Percentiles rank a stretch among this genome's conserved stretches.
Evolutionary conservation across 2,113 vertebrate genomes (phyloP).

Genomic region (Apeltes quadracus): DNA sequence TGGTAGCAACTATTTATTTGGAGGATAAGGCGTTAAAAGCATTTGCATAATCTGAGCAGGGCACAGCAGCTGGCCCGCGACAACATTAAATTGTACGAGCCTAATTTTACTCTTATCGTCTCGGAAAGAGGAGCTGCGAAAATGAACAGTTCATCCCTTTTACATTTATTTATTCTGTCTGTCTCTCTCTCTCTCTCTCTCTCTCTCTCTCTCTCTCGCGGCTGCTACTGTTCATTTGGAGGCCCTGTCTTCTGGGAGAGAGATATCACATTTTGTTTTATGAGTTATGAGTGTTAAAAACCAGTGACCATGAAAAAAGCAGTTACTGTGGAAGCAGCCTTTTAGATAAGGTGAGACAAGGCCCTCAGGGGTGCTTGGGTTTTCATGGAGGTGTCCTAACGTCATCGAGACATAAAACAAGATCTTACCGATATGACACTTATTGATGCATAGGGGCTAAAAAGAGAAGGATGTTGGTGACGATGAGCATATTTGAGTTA

Average conservation of each 20-base stretch:
- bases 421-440: conserved; percentile 13
- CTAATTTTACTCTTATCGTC: conserved; percentile 62
- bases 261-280: conserved; percentile 60
- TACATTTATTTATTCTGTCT: conserved; percentile 51
- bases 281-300: conserved; percentile 48
- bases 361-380: conserved; percentile 39
- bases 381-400: conserved; percentile 29
- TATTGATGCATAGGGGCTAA: conserved; percentile 16
- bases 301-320: conserved; percentile 42
- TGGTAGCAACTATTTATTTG: conserved; percentile 63
- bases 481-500: background rate
- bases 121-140: conserved; percentile 43
- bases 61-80: conserved; percentile 59
- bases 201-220: conserved; percentile 22
- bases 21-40: conserved; percentile 57
- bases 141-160: conserved; percentile 52
- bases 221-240: conserved; percentile 57
- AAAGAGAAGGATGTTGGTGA: background rate
- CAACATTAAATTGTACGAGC: conserved; percentile 46
- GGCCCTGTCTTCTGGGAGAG: conserved; percentile 55
- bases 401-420: conserved; percentile 32
- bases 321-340: conserved; percentile 29
- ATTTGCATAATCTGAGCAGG: conserved; percentile 71
- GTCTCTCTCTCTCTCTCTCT: too few relatives aligned
- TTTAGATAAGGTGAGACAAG: conserved; percentile 57